Evolutionary conservation across 2,113 vertebrate species (phyloP), one percentile per base, ranked within the genome.

Genomic region (Cercocebus atys): DNA sequence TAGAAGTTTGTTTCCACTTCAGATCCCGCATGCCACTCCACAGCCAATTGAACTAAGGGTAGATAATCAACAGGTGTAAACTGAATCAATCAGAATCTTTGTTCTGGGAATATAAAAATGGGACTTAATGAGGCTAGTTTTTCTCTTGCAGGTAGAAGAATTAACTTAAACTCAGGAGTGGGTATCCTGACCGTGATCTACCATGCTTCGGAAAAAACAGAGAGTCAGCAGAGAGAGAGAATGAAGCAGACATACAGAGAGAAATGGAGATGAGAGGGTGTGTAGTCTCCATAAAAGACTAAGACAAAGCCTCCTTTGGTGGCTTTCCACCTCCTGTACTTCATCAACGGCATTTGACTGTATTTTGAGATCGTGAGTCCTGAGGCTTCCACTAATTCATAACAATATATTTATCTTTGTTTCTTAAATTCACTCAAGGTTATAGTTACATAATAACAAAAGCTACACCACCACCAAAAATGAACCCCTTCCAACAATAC

Each of bases 391-490:
- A 70, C 25, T 88, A 22, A 97, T 94, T 30, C 17, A 14, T 90
- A 52, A 94, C 35, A 80, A 57, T 80, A n/a, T 61, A 59, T n/a
- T 75, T 35, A 18, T 23, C 22, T 88, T 90, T 84, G 45, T 88
- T 93, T 90, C 68, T 95, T 92, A 92, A 92, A 30, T 1, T 90
- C 83, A 93, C 55, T 95, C 90, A 22, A 95, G 47, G 59, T 55
- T 95, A 47, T 90, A 38, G 14, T 78, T 95, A 89, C 14, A 93
- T 66, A 86, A 80, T 89, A 95, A 96, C 40, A 94, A 81, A 88
- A 88, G 43, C 32, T 75, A 55, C 50, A 90, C 78, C 6, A 96
- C 23, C 22, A 92, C 40, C 50, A 92, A 64, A 89, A 93, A 64
- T 32, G 30, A 64, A 64, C 27, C 50, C 13, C 38, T 72, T 38